Evolutionary conservation across 2,113 vertebrate genomes (phyloP), one percentile per base, ranked within the genome.

Genomic region (Hippopotamus amphibius): DNA sequence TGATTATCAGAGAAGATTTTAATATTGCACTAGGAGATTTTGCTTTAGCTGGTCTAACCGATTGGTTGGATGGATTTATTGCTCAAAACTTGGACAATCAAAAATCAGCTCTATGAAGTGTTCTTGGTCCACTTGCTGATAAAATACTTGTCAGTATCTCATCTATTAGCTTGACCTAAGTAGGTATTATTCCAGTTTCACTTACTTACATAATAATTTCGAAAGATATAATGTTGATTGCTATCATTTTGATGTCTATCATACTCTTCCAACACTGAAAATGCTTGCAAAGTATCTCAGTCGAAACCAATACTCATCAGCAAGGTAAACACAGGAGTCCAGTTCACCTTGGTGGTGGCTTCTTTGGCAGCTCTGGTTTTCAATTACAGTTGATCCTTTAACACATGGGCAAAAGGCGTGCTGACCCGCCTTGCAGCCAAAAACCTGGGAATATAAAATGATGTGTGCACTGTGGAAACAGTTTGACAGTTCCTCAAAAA

Each of bases 121-220:
- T 30, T 61, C 41, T 80, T 80, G 33, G 26, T 97, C 99, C 99
- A 28, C 88, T 99, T 97, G 99, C 99, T 19, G 99, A 99, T 97
- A 99, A 99, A 98, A 99, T 99, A 69, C 99, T 99, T 90, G 99
- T 99, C 98, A 99, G 99, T 6, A 94, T 99, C 91, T 98, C 99
- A 72, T 99, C 99, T 0, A 89, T 99, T 90, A 99, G 99, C 97
- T 98, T 99, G 21, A 99, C 99, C 21, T 99, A 98, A 74, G 98
- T 99, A 91, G 98, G 99, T 33, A 98, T 99, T 50, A 99, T 99
- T 97, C 99, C 99, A 99, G 99, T 99, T 99, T 98, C 99, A 0
- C 98, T 99, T 50, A 99, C 99, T 3, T 98, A 98, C 46, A 95
- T 99, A 79, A 99, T 99, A 48, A 99, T 99, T 80, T 98, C 98